Percentiles rank a stretch among this genome's conserved stretches.
phyloP scores from a whole-genome alignment of 1,140 invertebrate genomes.

The Drosophila pectinifera region DNA sequence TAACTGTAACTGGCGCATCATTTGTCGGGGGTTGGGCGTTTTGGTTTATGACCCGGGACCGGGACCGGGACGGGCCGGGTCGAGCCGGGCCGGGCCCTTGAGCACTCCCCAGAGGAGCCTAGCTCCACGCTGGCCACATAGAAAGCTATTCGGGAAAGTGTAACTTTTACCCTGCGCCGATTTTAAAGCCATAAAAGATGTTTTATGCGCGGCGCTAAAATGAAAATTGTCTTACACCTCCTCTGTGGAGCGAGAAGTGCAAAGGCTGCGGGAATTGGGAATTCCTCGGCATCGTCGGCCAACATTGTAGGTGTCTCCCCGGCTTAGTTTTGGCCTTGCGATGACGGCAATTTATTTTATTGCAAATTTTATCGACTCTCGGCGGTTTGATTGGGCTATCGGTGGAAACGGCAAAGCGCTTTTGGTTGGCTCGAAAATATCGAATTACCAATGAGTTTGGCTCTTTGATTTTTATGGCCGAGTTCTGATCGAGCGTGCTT shows the following conservation, averaged over 20 bases:
- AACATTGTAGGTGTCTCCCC: constrained; percentile 56
- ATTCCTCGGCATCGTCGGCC: constrained; percentile 7
- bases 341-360: constrained; percentile 79
- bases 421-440: constrained; percentile 63
- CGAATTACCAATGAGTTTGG: constrained; percentile 73
- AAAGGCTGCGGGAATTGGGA: constrained; percentile 11
- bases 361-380: constrained; percentile 75
- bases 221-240: constrained; percentile 76
- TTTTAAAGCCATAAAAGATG: constrained; percentile 83
- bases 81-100: constrained; percentile 23
- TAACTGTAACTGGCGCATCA: constrained; percentile 65
- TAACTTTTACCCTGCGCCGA: constrained; percentile 77
- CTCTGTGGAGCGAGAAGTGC: constrained; percentile 19
- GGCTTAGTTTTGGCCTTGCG: constrained; percentile 34
- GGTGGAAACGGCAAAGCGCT: constrained; percentile 27
- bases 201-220: constrained; percentile 74
- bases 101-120: constrained; percentile 65
- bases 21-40: constrained; percentile 39
- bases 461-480: constrained; percentile 55
- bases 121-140: constrained; percentile 3
- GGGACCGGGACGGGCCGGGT: too few species aligned
- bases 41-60: constrained; percentile 64
- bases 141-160: constrained; percentile 76
- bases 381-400: constrained; percentile 69
- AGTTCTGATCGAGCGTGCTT: constrained; percentile 41